phyloP scores from a whole-genome alignment of 2,113 vertebrate species.

The Catharus minimus region DNA sequence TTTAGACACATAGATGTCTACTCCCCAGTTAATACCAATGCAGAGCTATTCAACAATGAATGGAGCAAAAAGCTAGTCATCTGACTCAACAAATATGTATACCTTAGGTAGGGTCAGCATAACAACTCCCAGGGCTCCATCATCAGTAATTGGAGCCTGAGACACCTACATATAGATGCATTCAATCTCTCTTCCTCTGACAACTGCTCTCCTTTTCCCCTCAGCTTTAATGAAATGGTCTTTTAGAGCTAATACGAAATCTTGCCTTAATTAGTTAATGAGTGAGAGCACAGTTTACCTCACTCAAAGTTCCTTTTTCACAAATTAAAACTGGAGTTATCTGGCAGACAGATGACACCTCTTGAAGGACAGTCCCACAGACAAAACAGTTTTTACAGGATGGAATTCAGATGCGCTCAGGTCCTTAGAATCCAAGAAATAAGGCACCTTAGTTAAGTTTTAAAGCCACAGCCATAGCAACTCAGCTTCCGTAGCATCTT shows the following conservation, averaged over 20 bases:
- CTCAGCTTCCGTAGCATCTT: background rate
- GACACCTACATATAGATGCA: background rate
- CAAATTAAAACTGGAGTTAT: background rate
- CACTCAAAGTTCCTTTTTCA: background rate
- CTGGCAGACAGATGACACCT: background rate
- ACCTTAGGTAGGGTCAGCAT: background rate
- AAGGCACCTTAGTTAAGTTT: background rate
- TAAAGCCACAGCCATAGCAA: background rate
- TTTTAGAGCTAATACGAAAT: background rate
- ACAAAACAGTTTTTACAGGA: background rate
- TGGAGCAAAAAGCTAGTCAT: background rate
- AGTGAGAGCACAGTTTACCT: background rate
- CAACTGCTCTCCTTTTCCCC: background rate
- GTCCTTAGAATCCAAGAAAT: background rate
- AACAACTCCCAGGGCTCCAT: background rate
- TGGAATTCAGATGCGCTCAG: background rate
- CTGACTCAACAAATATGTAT: background rate
- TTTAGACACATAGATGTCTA: background rate
- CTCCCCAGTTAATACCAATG: background rate
- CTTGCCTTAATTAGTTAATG: background rate
- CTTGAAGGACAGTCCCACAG: background rate
- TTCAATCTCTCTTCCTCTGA: background rate
- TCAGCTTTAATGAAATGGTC: background rate
- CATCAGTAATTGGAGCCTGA: background rate
- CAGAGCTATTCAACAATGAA: background rate